Conservation (phyloP, 1,140 invertebrate genomes). For the Drosophila busckii region DNA sequence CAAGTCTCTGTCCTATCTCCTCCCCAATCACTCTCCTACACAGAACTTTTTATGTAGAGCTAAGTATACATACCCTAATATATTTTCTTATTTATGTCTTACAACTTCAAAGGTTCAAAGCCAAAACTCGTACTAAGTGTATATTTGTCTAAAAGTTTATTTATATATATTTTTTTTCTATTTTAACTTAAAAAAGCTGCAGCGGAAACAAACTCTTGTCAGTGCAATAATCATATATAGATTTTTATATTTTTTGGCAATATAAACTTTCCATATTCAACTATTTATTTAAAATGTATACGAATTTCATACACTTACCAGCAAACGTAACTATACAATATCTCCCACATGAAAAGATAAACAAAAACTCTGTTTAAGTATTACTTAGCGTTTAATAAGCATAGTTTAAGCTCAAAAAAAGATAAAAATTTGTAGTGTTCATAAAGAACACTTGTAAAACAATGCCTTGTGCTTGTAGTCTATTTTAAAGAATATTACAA, state of each 20-base stretch:
- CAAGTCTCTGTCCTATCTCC: constrained; percentile 7
- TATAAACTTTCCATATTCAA: constrained; percentile 14
- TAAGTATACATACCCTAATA: constrained; percentile 13
- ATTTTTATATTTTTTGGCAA: constrained; percentile 13
- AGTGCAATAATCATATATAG: constrained; percentile 60
- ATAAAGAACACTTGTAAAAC: constrained; percentile 27
- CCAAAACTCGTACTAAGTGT: constrained; percentile 3
- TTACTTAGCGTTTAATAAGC: constrained; percentile 60
- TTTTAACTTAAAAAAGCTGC: constrained; percentile 39
- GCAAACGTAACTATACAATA: constrained; percentile 30
- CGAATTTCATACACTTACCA: constrained; percentile 22
- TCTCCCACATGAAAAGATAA: constrained; percentile 17
- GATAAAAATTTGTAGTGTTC: constrained; percentile 24
- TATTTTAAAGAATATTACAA: constrained; percentile 40
- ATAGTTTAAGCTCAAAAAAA: constrained; percentile 52
- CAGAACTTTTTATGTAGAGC: constrained; percentile 4
- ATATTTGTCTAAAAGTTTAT: constrained; percentile 40
- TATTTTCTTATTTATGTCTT: constrained; percentile 2
- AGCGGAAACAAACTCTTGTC: constrained; percentile 44
- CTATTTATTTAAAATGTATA: constrained; percentile 52
- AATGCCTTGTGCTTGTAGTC: constrained; percentile 37
- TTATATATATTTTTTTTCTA: constrained; percentile 49
- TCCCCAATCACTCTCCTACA: background rate
- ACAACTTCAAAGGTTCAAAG: constrained; percentile 12
- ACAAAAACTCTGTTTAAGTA: constrained; percentile 69